These are phyloP conservation scores for Peucedramus taeniatus DNA, from an alignment of 2,113 vertebrate genomes.

Conservation along the genomic window DNA sequence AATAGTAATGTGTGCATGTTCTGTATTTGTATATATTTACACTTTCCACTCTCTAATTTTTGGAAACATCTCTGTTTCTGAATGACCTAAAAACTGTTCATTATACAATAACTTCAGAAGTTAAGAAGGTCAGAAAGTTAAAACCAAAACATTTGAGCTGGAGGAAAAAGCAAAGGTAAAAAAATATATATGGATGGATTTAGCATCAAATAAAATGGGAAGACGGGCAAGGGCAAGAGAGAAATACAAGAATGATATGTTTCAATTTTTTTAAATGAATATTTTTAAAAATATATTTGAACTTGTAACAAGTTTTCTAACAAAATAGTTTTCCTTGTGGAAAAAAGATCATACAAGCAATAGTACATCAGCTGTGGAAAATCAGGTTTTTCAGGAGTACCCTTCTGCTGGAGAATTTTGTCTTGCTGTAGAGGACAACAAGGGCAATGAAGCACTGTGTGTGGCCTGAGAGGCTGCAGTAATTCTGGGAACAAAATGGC, in stretches of 20 bases:
- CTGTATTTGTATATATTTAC: neutral
- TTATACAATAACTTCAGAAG: neutral
- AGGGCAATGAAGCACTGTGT: neutral
- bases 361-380: neutral
- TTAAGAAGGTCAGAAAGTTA: neutral
- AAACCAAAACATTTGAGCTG: neutral
- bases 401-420: neutral
- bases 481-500: conserved; percentile 1
- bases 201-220: neutral
- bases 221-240: neutral
- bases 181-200: neutral
- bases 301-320: neutral
- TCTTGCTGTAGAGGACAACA: neutral
- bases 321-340: neutral
- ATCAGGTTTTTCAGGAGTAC: neutral
- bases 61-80: neutral
- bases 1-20: neutral
- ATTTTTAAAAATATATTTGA: neutral
- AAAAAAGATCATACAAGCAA: neutral
- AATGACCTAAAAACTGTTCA: neutral
- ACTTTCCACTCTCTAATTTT: neutral
- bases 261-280: neutral
- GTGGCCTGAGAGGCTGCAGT: neutral
- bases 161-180: neutral
- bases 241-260: neutral